Base-by-base conservation (phyloP, 2,888 invertebrate species). In the Muschampia plurimacula region DNA sequence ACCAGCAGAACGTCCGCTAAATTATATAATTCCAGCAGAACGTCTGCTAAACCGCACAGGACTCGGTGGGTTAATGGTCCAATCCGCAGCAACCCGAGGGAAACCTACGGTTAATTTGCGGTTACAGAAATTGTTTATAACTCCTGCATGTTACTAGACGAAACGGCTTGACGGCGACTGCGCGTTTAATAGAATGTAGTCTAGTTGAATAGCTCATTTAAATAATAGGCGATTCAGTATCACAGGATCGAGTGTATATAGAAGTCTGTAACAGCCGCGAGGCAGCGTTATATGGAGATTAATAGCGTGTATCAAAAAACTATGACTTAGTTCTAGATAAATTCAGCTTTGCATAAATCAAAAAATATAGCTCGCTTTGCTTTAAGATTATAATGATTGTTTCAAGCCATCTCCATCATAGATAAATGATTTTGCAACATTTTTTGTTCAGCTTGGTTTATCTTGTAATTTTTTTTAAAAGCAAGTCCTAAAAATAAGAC, bases 141-240 rank as follows among this genome's bases (percentile, higher is more conserved):
- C 68, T 28, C 63, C 41, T 28, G 39, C 15, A 15, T 15, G 60
- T 39, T 41, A 67, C 59, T 39, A 52, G 69, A 69, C 71, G 55
- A 67, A 67, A 71, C 67, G 10, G 44, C 67, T 66, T 69, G 65
- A 74, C 60, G 64, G 69, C 65, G 62, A 32, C 71, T 68, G 63
- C 36, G 65, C 67, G 59, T 66, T 76, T 71, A 75, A 72, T 73
- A 67, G 71, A 74, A 73, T 41, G 52, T 49, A 39, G 72, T 64
- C 78, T 77, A 76, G 81, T 80, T 81, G 80, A 83, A 81, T 80
- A 78, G 75, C 80, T 80, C 79, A 82, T 83, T 83, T 83, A 78
- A 83, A 83, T 84, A 83, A 81, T 80, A 79, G 79, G 69, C 79
- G 78, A 80, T 83, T 81, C 78, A 82, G 73, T 67, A 74, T 64